Evolutionary conservation across 2,797 vertebrate genomes (phyloP).

Genomic region (Rhynchotus rufescens): DNA sequence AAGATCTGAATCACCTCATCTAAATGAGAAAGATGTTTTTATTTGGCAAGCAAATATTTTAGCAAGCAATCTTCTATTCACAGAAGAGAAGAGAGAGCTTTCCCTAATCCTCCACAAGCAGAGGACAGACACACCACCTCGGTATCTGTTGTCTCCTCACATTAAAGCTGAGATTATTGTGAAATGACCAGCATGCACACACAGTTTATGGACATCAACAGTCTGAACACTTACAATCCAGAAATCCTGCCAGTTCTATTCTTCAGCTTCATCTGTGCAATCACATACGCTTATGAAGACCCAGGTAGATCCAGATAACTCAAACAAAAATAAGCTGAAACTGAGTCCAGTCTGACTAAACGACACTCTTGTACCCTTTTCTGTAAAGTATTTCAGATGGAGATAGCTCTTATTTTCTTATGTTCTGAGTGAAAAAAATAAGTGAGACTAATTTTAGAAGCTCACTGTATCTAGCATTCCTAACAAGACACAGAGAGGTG

Average conservation of each 20-base stretch:
- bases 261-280: neutral
- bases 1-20: neutral
- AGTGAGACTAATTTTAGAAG: neutral
- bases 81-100: neutral
- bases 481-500: neutral
- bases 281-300: neutral
- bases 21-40: neutral
- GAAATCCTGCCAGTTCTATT: neutral
- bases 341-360: neutral
- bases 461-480: neutral
- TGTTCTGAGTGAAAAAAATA: neutral
- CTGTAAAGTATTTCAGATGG: neutral
- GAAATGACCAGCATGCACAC: neutral
- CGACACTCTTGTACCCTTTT: neutral
- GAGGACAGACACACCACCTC: neutral
- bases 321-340: neutral
- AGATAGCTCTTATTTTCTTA: neutral
- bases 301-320: neutral
- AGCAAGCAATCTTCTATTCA: neutral
- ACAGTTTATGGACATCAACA: neutral
- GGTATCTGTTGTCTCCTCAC: neutral
- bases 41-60: neutral
- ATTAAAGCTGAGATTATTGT: neutral
- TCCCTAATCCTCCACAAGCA: neutral
- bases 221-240: neutral